Evolutionary conservation across 2,797 vertebrate species (phyloP).

Genomic region (Myotis vivesi): DNA sequence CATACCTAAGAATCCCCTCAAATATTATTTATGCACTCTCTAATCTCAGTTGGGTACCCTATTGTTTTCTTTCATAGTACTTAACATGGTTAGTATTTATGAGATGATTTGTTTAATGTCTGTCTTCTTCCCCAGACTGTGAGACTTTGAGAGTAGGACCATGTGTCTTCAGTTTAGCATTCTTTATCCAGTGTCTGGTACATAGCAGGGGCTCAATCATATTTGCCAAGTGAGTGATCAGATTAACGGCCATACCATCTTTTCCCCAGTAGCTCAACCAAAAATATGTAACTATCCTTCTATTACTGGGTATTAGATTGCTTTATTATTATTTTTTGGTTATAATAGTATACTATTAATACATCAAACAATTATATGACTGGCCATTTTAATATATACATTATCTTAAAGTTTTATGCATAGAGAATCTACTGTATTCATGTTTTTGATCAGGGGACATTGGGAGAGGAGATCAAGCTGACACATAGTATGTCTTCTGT

Average conservation of each 20-base stretch:
- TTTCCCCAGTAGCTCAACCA: background rate
- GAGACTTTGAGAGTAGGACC: background rate
- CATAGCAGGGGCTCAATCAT: background rate
- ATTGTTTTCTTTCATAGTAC: background rate
- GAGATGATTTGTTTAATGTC: background rate
- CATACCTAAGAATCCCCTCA: background rate
- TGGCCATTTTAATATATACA: background rate
- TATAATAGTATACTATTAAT: background rate
- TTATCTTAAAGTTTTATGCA: background rate
- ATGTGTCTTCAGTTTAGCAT: background rate
- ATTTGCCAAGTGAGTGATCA: constrained; percentile 26
- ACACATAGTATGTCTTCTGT: background rate
- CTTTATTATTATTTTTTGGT: background rate
- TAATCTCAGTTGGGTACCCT: background rate
- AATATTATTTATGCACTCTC: background rate
- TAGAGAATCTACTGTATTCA: background rate
- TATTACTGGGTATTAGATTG: background rate
- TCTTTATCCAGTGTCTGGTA: background rate
- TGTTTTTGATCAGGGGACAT: background rate
- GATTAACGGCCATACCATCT: background rate
- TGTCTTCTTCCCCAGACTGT: background rate
- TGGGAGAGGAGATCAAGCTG: background rate
- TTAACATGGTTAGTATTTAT: background rate
- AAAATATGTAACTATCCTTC: background rate
- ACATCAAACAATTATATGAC: background rate